Conservation (phyloP, 2,113 vertebrate species). For the Gymnogyps californianus region DNA sequence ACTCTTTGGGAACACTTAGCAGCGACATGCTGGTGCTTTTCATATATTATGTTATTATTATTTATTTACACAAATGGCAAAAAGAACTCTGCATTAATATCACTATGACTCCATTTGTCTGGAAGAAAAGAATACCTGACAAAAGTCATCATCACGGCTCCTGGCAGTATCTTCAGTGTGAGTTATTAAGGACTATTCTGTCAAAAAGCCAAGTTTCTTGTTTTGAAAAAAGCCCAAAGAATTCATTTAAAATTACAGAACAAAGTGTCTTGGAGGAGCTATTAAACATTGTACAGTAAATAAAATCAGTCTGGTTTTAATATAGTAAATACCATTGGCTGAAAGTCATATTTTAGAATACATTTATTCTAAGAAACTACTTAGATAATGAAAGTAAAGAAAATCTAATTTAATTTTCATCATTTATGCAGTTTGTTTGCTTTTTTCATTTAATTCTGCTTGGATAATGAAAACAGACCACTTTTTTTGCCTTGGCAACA, state of each 20-base stretch:
- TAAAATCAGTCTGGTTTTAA: background rate
- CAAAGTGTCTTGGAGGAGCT: background rate
- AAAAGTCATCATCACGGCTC: background rate
- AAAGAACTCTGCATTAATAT: background rate
- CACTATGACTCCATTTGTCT: background rate
- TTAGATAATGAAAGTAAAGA: conserved; percentile 37
- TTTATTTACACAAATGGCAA: background rate
- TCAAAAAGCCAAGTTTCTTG: background rate
- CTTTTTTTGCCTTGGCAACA: background rate
- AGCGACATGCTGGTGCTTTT: background rate
- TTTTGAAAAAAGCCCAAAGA: background rate
- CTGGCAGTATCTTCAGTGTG: background rate
- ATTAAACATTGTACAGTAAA: background rate
- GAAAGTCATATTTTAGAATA: conserved; percentile 5
- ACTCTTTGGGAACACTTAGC: background rate
- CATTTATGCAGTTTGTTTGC: conserved; percentile 4
- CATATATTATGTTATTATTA: background rate
- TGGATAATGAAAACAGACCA: background rate
- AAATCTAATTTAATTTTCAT: conserved; percentile 26
- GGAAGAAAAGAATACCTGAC: background rate
- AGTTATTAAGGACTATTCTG: background rate
- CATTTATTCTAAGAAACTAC: background rate
- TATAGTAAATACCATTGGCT: conserved; percentile 1
- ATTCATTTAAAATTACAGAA: conserved; percentile 5
- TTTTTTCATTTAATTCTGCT: conserved; percentile 32